phyloP scores from a whole-genome alignment of 2,888 invertebrate species.

The Rhingia rostrata region DNA sequence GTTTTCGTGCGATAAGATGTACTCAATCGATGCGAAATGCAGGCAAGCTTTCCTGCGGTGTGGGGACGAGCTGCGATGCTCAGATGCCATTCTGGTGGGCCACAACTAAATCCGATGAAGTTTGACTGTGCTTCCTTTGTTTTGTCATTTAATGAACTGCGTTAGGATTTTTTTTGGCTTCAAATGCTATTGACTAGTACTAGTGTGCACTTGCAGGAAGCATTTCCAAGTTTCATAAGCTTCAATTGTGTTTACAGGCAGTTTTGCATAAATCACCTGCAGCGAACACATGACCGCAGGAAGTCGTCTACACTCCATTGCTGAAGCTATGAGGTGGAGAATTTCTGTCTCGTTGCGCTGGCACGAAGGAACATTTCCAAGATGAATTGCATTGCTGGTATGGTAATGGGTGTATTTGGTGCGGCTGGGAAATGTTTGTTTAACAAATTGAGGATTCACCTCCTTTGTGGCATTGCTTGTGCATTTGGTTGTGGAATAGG shows the following conservation, averaged over 20 bases:
- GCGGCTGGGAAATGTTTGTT: slow-evolving; percentile 9
- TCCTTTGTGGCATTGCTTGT: not conserved
- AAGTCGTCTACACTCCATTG: not conserved
- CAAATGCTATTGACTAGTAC: not conserved
- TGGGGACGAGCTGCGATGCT: not conserved
- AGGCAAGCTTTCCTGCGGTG: slow-evolving; percentile 5
- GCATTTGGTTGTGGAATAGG: slow-evolving; percentile 1
- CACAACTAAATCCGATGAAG: not conserved
- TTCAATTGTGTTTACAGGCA: slow-evolving; percentile 18
- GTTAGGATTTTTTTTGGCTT: not conserved
- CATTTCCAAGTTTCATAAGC: slow-evolving; percentile 2
- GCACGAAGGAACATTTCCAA: not conserved
- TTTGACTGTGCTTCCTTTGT: slow-evolving; percentile 1
- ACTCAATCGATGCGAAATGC: slow-evolving; percentile 45
- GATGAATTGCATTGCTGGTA: not conserved
- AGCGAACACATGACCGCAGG: slow-evolving; percentile 6
- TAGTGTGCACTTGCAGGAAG: slow-evolving; percentile 5
- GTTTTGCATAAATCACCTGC: slow-evolving; percentile 47
- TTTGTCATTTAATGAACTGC: slow-evolving; percentile 35
- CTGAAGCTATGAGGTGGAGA: not conserved
- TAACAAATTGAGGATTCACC: slow-evolving; percentile 36
- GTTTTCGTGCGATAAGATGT: slow-evolving; percentile 59
- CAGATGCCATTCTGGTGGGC: slow-evolving; percentile 1
- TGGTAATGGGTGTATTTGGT: not conserved
- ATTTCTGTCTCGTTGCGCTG: not conserved